These are phyloP conservation scores for Macrocentrus cingulum DNA, from an alignment of 1,140 invertebrate species.

Conservation along the genomic window DNA sequence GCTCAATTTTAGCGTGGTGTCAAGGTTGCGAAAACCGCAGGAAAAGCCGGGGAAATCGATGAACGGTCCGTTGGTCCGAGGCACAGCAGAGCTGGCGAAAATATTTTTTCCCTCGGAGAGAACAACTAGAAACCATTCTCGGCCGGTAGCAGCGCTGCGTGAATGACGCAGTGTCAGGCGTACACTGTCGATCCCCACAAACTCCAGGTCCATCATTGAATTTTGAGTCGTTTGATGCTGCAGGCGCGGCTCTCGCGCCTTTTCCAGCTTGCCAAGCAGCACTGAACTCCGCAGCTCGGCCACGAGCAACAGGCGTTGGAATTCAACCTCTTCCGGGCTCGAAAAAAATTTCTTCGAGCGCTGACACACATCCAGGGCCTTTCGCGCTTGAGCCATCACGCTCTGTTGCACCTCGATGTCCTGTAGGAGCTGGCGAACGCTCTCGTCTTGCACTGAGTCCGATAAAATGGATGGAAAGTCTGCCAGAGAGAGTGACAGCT, in stretches of 20 bases:
- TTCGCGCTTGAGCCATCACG: conserved; percentile 51
- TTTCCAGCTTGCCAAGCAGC: conserved; percentile 39
- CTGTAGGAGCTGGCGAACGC: conserved; percentile 38
- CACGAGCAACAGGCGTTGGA: conserved; percentile 51
- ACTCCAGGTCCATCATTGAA: conserved; percentile 19
- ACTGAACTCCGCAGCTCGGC: conserved; percentile 44
- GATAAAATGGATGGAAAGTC: neutral
- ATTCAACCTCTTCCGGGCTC: conserved; percentile 51
- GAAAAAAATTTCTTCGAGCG: conserved; percentile 44
- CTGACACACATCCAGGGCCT: conserved; percentile 52
- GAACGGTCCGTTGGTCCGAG: conserved; percentile 25
- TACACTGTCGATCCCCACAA: conserved; percentile 33
- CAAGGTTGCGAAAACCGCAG: conserved; percentile 29
- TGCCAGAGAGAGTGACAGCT: neutral
- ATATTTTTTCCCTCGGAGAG: conserved; percentile 32
- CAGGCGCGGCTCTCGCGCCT: conserved; percentile 11
- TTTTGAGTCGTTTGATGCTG: conserved; percentile 11
- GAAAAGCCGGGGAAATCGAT: conserved; percentile 30
- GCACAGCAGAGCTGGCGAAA: conserved; percentile 32
- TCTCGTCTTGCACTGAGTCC: conserved; percentile 14
- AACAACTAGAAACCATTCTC: conserved; percentile 41
- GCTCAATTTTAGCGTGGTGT: conserved; percentile 37
- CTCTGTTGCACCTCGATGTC: conserved; percentile 49
- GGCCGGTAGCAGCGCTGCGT: conserved; percentile 19
- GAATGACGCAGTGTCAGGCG: conserved; percentile 32